A percentile compares a stretch with the other conserved stretches of the same genome.
Conservation (phyloP, 2,113 vertebrate genomes). For the Trematomus loennbergii region DNA sequence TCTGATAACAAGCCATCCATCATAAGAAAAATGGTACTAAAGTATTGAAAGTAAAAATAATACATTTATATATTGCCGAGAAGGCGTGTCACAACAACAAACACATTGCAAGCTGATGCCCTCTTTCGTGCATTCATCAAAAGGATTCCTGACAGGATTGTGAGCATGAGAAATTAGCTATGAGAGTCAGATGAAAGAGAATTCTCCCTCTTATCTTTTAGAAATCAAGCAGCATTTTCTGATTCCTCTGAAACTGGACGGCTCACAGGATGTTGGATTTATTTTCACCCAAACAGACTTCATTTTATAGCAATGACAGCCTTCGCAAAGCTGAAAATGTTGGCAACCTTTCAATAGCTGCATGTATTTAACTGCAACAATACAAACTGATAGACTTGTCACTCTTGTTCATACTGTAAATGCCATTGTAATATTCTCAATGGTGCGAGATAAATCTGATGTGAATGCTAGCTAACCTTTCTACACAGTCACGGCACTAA, state of each 20-base stretch:
- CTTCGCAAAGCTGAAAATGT: background rate
- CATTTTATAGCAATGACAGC: background rate
- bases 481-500: slow-evolving; percentile 14
- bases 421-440: background rate
- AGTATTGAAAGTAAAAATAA: background rate
- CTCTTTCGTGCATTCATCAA: slow-evolving; percentile 28
- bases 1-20: slow-evolving; percentile 14
- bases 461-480: slow-evolving; percentile 14
- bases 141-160: slow-evolving; percentile 32
- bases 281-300: background rate
- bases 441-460: background rate
- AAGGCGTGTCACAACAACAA: slow-evolving; percentile 15
- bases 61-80: background rate
- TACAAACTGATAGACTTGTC: background rate
- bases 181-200: slow-evolving; percentile 24
- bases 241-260: background rate
- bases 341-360: background rate
- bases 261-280: background rate
- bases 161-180: slow-evolving; percentile 19
- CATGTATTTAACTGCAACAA: background rate
- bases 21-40: too few species aligned
- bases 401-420: background rate
- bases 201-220: slow-evolving; percentile 1
- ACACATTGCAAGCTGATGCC: background rate
- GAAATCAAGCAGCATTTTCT: slow-evolving; percentile 11